A percentile compares a stretch with the other conserved stretches of the same genome.
phyloP scores from a whole-genome alignment of 2,113 vertebrate genomes.

The Erpornis zantholeuca region DNA sequence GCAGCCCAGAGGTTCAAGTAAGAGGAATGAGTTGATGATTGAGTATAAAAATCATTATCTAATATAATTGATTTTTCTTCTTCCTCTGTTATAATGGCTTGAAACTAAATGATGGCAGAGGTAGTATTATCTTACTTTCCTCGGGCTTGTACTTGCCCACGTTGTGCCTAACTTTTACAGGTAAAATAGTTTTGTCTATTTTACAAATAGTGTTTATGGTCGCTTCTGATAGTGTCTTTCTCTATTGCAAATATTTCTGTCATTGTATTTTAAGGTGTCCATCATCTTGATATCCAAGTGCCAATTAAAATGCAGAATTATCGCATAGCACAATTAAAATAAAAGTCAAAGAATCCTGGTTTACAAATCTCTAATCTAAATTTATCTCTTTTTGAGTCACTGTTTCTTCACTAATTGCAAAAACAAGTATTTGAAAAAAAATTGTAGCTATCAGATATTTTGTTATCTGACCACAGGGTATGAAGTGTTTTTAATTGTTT shows the following conservation, averaged over 20 bases:
- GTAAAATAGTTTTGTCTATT: slow-evolving; percentile 4
- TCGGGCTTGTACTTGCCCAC: neutral
- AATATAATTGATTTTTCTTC: slow-evolving; percentile 28
- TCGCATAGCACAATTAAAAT: neutral
- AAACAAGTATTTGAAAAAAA: neutral
- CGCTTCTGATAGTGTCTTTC: neutral
- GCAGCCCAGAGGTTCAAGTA: neutral
- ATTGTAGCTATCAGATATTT: slow-evolving; percentile 13
- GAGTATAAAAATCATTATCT: neutral
- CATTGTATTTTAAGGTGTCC: neutral
- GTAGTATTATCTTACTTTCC: slow-evolving; percentile 9
- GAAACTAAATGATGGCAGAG: neutral
- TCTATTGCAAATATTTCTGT: neutral
- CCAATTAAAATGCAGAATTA: slow-evolving; percentile 41
- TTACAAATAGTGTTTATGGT: no score
- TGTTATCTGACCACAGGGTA: slow-evolving; percentile 40
- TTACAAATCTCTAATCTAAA: slow-evolving; percentile 9
- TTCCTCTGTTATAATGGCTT: neutral
- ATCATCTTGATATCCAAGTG: slow-evolving; percentile 24
- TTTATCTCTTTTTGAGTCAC: neutral
- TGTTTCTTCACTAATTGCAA: slow-evolving; percentile 21
- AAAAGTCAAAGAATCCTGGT: neutral
- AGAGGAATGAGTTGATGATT: neutral
- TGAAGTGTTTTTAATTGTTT: slow-evolving; percentile 53
- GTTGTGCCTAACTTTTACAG: neutral